A percentile compares a stretch with the other conserved stretches of the same genome.
Conservation (phyloP, 2,797 vertebrate species). For the Mastacembelus armatus region DNA sequence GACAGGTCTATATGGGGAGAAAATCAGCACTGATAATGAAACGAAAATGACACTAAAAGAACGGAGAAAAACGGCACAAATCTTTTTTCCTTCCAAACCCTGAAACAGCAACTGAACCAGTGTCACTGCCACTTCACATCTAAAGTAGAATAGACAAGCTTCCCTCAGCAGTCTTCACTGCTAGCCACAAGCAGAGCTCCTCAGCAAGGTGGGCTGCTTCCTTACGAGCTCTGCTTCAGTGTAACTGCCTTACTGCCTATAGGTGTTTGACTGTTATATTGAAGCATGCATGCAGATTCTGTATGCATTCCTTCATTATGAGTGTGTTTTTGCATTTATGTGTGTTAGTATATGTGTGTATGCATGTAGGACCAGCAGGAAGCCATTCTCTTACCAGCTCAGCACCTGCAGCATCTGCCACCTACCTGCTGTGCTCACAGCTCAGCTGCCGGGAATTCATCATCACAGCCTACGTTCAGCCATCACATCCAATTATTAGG, state of each 20-base stretch:
- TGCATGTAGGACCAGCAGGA: slow-evolving; percentile 28
- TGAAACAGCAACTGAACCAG: slow-evolving; percentile 19
- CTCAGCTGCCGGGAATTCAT: slow-evolving; percentile 70
- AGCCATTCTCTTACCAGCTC: slow-evolving; percentile 41
- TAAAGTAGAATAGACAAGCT: slow-evolving; percentile 53
- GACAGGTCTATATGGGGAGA: no score
- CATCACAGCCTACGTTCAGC: slow-evolving; percentile 63
- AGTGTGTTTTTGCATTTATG: neutral
- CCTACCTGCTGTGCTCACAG: slow-evolving; percentile 65
- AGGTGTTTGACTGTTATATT: slow-evolving; percentile 2
- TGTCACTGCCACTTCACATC: slow-evolving; percentile 31
- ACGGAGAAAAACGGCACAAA: slow-evolving; percentile 15
- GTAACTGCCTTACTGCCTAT: no score
- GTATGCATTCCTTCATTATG: neutral
- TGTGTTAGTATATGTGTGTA: slow-evolving; percentile 14
- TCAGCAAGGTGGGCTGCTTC: slow-evolving; percentile 42
- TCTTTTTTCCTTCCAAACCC: neutral
- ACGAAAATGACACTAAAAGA: slow-evolving; percentile 29
- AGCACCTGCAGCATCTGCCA: slow-evolving; percentile 71
- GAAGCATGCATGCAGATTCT: slow-evolving; percentile 18
- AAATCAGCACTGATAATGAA: slow-evolving; percentile 9
- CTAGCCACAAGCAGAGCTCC: slow-evolving; percentile 24
- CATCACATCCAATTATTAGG: slow-evolving; percentile 77
- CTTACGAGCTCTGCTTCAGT: slow-evolving; percentile 32
- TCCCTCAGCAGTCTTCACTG: slow-evolving; percentile 32